phyloP scores from a whole-genome alignment of 2,888 invertebrate species.

The Napeogenes sylphis region DNA sequence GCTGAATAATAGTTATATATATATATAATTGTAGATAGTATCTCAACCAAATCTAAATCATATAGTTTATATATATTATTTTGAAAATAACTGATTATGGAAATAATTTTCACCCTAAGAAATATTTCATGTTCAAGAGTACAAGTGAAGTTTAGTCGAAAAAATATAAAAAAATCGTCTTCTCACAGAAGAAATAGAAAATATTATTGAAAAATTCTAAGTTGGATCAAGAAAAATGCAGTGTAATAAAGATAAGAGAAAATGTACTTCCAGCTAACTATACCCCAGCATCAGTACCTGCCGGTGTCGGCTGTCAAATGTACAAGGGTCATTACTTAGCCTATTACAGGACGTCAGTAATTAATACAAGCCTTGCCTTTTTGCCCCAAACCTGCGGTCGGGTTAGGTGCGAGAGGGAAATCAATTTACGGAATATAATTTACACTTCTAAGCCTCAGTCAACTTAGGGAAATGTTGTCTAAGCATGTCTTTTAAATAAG shows the following conservation, averaged over 20 bases:
- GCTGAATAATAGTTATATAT: not conserved
- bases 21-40: too few species aligned
- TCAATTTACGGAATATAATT: constrained; percentile 20
- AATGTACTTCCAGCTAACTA: constrained; percentile 30
- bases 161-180: too few species aligned
- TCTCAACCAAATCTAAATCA: too few species aligned
- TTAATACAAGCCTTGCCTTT: constrained; percentile 60
- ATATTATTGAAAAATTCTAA: too few species aligned
- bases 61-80: too few species aligned
- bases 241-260: not conserved
- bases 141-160: too few species aligned
- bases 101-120: too few species aligned
- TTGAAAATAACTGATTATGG: too few species aligned
- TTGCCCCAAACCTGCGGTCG: constrained; percentile 36
- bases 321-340: constrained; percentile 77
- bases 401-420: constrained; percentile 28
- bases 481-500: not conserved
- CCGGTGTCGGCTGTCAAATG: constrained; percentile 64
- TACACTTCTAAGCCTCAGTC: constrained; percentile 11
- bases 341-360: constrained; percentile 60
- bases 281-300: constrained; percentile 50
- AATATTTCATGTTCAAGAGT: too few species aligned
- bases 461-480: not conserved
- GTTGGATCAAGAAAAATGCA: too few species aligned
- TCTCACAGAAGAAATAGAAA: too few species aligned